Evolutionary conservation across 2,113 vertebrate species (phyloP).

Genomic region (Gopherus evgoodei): DNA sequence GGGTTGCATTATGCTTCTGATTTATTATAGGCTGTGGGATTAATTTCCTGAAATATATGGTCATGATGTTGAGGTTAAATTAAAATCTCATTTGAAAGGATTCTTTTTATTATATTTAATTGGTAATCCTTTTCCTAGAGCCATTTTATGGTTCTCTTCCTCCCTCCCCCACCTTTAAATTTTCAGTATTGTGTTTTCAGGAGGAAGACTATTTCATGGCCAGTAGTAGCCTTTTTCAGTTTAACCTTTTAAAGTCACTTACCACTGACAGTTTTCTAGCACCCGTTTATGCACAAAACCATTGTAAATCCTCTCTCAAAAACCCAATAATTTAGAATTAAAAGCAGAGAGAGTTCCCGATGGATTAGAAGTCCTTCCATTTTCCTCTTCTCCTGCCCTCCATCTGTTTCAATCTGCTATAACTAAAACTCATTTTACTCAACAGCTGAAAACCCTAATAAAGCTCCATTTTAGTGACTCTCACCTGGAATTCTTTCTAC

Average conservation of each 20-base stretch:
- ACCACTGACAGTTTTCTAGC: conserved; percentile 11
- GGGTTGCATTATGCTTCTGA: conserved; percentile 45
- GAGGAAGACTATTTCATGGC: conserved; percentile 72
- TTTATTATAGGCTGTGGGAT: conserved; percentile 70
- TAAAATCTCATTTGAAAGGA: conserved; percentile 72
- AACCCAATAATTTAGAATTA: conserved; percentile 61
- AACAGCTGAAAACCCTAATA: conserved; percentile 43
- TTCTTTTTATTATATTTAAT: conserved; percentile 74
- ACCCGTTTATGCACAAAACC: conserved; percentile 51
- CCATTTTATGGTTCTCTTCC: conserved; percentile 59
- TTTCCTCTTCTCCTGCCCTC: conserved; percentile 45
- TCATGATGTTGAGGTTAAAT: conserved; percentile 69
- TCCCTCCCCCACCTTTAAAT: conserved; percentile 18
- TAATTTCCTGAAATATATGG: conserved; percentile 71
- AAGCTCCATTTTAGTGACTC: conserved; percentile 35
- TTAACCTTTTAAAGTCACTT: conserved; percentile 55
- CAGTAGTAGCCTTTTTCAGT: conserved; percentile 51
- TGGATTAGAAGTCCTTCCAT: conserved; percentile 52
- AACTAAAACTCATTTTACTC: conserved; percentile 65
- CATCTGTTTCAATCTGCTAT: conserved; percentile 59
- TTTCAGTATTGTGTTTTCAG: conserved; percentile 67
- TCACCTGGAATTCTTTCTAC: conserved; percentile 51
- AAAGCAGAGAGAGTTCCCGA: conserved; percentile 50
- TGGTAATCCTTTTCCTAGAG: conserved; percentile 59
- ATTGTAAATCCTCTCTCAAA: conserved; percentile 60